Percentiles rank a stretch among this genome's conserved stretches.
phyloP scores from a whole-genome alignment of 2,113 vertebrate species.

The Scalopus aquaticus region DNA sequence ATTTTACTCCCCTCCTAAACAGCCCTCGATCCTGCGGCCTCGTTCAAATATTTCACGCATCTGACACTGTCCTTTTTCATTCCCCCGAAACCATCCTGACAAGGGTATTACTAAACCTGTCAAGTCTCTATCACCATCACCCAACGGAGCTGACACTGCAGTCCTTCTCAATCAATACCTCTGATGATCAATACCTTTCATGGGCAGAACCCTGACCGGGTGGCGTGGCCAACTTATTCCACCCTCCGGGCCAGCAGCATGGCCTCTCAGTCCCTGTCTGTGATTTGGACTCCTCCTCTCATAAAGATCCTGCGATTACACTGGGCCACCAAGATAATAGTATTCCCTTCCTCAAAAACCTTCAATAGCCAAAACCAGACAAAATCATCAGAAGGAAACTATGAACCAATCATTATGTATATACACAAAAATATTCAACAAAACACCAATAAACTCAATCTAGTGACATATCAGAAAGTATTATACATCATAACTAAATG shows the following conservation, averaged over 20 bases:
- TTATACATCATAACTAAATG: neutral
- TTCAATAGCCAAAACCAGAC: neutral
- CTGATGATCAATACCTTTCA: neutral
- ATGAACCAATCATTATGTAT: neutral
- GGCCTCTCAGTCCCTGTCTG: neutral
- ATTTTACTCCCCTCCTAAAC: neutral
- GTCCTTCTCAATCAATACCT: neutral
- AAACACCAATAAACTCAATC: neutral
- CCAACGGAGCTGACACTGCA: neutral
- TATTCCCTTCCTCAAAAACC: neutral
- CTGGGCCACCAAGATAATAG: neutral
- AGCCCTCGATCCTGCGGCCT: neutral
- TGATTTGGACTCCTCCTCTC: neutral
- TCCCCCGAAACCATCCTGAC: neutral
- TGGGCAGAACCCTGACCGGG: neutral
- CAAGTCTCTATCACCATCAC: neutral
- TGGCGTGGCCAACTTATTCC: neutral
- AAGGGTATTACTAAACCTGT: neutral
- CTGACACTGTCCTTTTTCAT: neutral
- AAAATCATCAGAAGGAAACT: neutral
- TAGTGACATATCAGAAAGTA: neutral
- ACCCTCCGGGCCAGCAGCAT: neutral
- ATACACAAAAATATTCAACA: neutral
- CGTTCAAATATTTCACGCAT: neutral
- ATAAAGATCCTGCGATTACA: neutral